phyloP scores from a whole-genome alignment of 2,888 invertebrate species.

The Melieria omissa region DNA sequence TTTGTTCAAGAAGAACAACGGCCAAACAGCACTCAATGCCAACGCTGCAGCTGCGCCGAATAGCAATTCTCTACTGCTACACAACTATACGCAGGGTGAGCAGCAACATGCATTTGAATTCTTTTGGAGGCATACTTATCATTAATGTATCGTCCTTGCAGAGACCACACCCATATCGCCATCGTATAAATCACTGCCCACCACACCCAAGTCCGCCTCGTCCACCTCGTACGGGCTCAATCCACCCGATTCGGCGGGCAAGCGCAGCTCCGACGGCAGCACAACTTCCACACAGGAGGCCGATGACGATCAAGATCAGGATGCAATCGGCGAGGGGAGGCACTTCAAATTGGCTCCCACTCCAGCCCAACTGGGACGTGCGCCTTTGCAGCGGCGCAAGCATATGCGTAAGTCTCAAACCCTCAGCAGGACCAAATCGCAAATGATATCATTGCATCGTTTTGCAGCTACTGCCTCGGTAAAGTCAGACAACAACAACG shows the following conservation, averaged over 20 bases:
- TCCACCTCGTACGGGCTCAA: conserved; percentile 47
- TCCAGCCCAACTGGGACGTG: conserved; percentile 91
- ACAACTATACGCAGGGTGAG: conserved; percentile 52
- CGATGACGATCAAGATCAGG: conserved; percentile 55
- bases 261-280: conserved; percentile 44
- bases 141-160: conserved; percentile 1
- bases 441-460: neutral
- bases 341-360: conserved; percentile 89
- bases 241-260: conserved; percentile 51
- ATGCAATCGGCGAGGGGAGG: conserved; percentile 55
- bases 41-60: conserved; percentile 27
- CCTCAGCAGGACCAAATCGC: neutral
- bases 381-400: conserved; percentile 87
- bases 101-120: neutral
- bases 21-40: conserved; percentile 43
- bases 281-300: conserved; percentile 41
- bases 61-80: conserved; percentile 51
- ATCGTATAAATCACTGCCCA: conserved; percentile 62
- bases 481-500: neutral
- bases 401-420: conserved; percentile 74
- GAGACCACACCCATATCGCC: conserved; percentile 61
- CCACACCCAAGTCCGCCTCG: conserved; percentile 64
- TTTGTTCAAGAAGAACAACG: conserved; percentile 61
- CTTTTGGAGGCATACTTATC: neutral
- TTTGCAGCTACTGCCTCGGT: conserved; percentile 25